phyloP scores from a whole-genome alignment of 1,140 invertebrate species.

The Hormaphis cornu region DNA sequence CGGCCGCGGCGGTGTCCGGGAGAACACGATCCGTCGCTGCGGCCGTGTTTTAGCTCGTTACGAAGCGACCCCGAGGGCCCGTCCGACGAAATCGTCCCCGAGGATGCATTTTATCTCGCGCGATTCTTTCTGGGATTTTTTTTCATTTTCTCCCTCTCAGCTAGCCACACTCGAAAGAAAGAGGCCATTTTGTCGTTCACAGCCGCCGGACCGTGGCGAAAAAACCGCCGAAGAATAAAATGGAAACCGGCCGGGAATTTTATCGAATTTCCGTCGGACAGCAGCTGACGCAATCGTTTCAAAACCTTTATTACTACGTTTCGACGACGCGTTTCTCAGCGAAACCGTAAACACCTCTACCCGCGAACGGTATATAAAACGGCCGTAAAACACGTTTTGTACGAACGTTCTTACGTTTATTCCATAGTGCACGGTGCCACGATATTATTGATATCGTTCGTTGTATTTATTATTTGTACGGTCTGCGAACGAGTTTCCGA shows the following conservation, averaged over 20 bases:
- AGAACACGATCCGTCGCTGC: no score
- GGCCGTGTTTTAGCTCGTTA: constrained; percentile 6
- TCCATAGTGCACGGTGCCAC: no score
- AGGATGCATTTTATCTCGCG: constrained; percentile 16
- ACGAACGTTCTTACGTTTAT: no score
- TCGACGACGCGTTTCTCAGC: background rate
- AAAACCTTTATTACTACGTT: constrained; percentile 1
- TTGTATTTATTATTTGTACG: no score
- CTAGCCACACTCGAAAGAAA: no score
- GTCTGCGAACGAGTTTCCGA: no score
- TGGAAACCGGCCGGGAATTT: background rate
- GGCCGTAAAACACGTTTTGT: no score
- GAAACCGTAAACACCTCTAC: background rate
- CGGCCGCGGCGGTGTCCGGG: background rate
- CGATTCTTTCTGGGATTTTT: background rate
- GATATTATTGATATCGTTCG: no score
- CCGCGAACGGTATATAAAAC: background rate
- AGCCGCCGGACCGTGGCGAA: no score
- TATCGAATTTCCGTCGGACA: constrained; percentile 6
- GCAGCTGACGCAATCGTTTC: constrained; percentile 3
- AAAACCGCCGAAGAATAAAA: background rate
- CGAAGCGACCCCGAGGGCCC: background rate
- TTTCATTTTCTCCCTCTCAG: background rate
- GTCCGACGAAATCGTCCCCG: background rate
- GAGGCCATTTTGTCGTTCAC: constrained; percentile 3